Evolutionary conservation across 2,888 invertebrate genomes (phyloP).

Genomic region (Camptogramma bilineatum): DNA sequence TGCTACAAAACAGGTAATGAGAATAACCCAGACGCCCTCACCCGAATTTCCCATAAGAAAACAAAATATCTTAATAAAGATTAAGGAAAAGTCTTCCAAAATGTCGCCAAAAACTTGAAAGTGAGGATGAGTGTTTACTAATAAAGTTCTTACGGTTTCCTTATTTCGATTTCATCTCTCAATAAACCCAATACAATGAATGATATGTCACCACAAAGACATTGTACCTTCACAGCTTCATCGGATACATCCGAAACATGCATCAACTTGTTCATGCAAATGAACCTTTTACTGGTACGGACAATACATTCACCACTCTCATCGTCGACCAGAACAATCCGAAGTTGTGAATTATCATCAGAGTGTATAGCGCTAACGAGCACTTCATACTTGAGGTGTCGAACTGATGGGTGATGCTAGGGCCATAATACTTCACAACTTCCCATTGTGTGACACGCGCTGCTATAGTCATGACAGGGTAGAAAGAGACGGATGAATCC

Average conservation of each 20-base stretch:
- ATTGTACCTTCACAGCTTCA: background rate
- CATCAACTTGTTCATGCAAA: background rate
- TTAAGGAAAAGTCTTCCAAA: too few relatives aligned
- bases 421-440: background rate
- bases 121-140: too few relatives aligned
- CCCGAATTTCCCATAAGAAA: too few relatives aligned
- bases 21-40: too few relatives aligned
- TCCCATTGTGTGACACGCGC: background rate
- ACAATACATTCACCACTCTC: background rate
- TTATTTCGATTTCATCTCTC: background rate
- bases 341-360: background rate
- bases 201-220: background rate
- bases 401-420: background rate
- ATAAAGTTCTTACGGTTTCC: background rate
- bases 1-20: too few relatives aligned
- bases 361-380: constrained; percentile 59
- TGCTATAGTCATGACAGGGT: background rate
- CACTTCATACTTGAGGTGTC: constrained; percentile 34
- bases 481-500: background rate
- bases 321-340: background rate
- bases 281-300: background rate
- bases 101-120: too few relatives aligned
- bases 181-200: background rate
- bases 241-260: background rate
- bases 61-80: too few relatives aligned